Evolutionary conservation across 2,113 vertebrate species (phyloP).

Genomic region (Microcebus murinus): DNA sequence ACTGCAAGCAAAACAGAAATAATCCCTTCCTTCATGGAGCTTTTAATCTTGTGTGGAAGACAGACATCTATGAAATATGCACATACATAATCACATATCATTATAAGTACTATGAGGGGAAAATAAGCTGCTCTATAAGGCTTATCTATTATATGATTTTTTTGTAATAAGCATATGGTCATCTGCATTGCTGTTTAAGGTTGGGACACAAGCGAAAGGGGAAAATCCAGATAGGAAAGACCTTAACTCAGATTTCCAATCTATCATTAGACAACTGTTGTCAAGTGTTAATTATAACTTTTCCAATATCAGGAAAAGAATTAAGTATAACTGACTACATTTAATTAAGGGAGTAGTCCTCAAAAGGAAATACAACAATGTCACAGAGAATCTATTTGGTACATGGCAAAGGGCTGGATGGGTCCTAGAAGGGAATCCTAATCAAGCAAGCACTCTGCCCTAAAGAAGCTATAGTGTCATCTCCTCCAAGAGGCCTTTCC

Average conservation of each 20-base stretch:
- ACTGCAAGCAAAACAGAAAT: not conserved
- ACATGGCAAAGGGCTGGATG: not conserved
- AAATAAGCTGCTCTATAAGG: not conserved
- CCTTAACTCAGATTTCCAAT: not conserved
- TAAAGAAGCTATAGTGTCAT: not conserved
- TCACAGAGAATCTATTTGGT: not conserved
- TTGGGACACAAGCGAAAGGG: not conserved
- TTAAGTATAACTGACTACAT: not conserved
- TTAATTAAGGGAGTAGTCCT: conserved; percentile 1
- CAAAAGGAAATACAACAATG: conserved; percentile 25
- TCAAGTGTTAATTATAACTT: not conserved
- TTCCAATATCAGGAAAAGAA: not conserved
- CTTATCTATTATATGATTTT: not conserved
- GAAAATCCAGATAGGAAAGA: not conserved
- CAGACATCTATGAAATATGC: not conserved
- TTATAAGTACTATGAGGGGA: not conserved
- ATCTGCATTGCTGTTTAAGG: not conserved
- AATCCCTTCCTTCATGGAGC: not conserved
- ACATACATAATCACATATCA: not conserved
- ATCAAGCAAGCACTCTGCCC: not conserved
- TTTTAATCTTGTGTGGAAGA: not conserved
- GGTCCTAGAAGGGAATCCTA: not conserved
- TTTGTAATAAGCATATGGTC: not conserved
- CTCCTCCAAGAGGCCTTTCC: not conserved
- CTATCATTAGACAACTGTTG: not conserved